phyloP scores from a whole-genome alignment of 2,113 vertebrate genomes.

The Heloderma charlesbogerti region DNA sequence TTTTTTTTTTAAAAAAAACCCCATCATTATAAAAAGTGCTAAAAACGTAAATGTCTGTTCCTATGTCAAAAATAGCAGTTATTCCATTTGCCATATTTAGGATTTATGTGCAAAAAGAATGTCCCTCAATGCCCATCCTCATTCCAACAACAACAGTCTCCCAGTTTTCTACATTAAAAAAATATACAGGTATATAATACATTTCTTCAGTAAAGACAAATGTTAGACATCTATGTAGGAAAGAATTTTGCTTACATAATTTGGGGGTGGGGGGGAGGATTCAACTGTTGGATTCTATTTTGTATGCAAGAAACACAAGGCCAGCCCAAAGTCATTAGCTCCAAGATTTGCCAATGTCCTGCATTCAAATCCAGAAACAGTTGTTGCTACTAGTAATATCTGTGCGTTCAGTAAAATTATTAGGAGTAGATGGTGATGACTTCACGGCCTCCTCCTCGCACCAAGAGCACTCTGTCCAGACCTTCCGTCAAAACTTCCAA shows the following conservation, averaged over 20 bases:
- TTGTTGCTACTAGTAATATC: background rate
- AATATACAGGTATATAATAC: constrained; percentile 27
- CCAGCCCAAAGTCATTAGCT: constrained; percentile 10
- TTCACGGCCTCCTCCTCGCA: constrained; percentile 93
- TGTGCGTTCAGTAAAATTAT: constrained; percentile 8
- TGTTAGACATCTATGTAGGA: constrained; percentile 20
- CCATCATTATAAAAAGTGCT: constrained; percentile 18
- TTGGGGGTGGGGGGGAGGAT: background rate
- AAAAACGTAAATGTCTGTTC: constrained; percentile 14
- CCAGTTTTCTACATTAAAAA: constrained; percentile 12
- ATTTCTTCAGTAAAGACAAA: constrained; percentile 31
- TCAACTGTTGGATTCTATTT: constrained; percentile 27
- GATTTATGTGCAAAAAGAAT: constrained; percentile 11
- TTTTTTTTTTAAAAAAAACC: background rate
- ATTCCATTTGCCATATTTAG: background rate
- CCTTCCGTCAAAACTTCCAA: constrained; percentile 95
- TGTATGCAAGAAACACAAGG: constrained; percentile 31
- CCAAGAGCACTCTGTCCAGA: constrained; percentile 90
- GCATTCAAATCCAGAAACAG: background rate
- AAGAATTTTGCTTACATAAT: constrained; percentile 16
- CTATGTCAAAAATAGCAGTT: background rate
- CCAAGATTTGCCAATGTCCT: background rate
- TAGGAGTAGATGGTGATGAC: constrained; percentile 98
- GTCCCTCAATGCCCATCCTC: background rate
- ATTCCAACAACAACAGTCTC: background rate